These are phyloP conservation scores for Todiramphus chloris DNA, from an alignment of 2,113 vertebrate genomes.

Conservation along the genomic window DNA sequence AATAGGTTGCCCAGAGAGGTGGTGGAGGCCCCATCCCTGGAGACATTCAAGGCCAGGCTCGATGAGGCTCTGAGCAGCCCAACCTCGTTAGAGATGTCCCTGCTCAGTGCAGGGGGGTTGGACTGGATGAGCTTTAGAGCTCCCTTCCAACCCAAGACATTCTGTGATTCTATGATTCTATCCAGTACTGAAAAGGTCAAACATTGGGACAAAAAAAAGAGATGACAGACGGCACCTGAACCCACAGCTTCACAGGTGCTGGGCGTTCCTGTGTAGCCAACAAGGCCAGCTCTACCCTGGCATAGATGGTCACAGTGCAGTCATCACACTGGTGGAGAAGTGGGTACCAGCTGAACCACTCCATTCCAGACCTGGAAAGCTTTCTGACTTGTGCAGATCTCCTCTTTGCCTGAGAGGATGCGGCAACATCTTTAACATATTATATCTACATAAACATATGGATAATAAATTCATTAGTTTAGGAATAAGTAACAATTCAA, in stretches of 20 bases:
- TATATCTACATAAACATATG: neutral
- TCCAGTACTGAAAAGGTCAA: neutral
- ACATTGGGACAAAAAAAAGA: neutral
- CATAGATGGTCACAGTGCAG: neutral
- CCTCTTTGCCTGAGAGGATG: neutral
- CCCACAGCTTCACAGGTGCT: accelerated
- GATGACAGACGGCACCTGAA: accelerated
- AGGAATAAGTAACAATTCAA: neutral
- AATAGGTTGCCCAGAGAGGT: too few species aligned
- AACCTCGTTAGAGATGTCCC: too few species aligned
- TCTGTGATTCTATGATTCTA: too few species aligned
- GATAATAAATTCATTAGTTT: neutral
- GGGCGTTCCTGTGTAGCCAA: neutral
- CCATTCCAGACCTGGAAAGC: neutral
- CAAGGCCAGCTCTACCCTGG: neutral
- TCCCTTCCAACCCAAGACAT: too few species aligned
- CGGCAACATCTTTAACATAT: neutral
- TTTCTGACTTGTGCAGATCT: neutral
- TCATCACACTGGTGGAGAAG: neutral
- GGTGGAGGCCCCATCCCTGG: too few species aligned
- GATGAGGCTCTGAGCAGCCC: too few species aligned
- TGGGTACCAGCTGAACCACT: neutral
- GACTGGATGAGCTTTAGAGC: too few species aligned
- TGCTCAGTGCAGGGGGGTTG: too few species aligned
- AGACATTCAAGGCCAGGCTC: too few species aligned